Evolutionary conservation across 2,797 vertebrate species (phyloP), one percentile per base, ranked within the genome.

Genomic region (Huso huso): DNA sequence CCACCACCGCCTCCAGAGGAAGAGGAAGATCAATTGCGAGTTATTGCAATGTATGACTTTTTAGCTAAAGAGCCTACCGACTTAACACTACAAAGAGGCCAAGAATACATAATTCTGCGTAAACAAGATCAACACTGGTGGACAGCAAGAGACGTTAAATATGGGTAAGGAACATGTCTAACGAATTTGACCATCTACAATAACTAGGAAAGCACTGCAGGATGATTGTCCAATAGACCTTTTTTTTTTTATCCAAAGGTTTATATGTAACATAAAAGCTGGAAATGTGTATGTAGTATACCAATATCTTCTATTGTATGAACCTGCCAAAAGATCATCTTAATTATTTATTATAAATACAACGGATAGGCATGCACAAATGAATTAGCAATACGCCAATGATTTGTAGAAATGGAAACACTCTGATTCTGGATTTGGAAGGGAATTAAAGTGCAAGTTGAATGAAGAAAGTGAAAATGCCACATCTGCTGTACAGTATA

Each of bases 21-120:
- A 1, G 64, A 58, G 0, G 71, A 64, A 6, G 77, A 86, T 69
- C 76, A 55, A 0, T 68, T 80, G 37, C 75, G 1, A 1, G 92
- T 94, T n/a, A 81, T 89, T 48, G 94, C 94, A 0, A 87, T 93
- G 62, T 92, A 91, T 6, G 91, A 95, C 74, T 95, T 92, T 77
- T 79, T 75, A 0, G 86, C 93, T 66, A 84, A 82, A 68, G 93
- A 94, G 70, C 77, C 87, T 13, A 85, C 75, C 0, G 88, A 93
- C 70, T 85, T 95, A 68, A 82, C 83, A 0, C 79, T 95, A 8
- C 81, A 15, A 51, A 86, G 87, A 73, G 90, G 90, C 0, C 90
- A 93, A 53, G 92, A 93, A 69, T 95, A 95, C 66, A 66, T 81
- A 70, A 86, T 95, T 68, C 72, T 95, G 0, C 89, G 94, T 76